These are phyloP conservation scores for Orthosia cruda DNA, from an alignment of 2,888 invertebrate species.

Conservation along the genomic window DNA sequence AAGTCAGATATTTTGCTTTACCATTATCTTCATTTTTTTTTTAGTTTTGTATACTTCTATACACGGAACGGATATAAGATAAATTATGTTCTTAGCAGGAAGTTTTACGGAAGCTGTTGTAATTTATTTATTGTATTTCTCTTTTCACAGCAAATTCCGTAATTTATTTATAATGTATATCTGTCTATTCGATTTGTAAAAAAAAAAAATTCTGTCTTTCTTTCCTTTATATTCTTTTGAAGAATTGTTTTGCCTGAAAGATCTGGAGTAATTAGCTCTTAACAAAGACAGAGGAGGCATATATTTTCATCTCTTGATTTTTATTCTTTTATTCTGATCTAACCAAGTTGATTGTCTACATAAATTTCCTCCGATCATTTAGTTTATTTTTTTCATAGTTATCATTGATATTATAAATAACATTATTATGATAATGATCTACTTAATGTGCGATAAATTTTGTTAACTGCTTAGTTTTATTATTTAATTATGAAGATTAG, in stretches of 20 bases:
- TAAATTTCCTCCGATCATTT: neutral
- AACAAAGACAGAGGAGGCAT: neutral
- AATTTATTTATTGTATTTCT: neutral
- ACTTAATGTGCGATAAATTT: conserved; percentile 54
- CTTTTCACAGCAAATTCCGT: neutral
- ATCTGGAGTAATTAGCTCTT: neutral
- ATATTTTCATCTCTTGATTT: neutral
- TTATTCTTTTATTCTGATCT: neutral
- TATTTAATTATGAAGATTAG: conserved; percentile 57
- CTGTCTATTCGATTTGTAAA: neutral
- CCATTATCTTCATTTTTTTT: neutral
- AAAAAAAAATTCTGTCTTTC: neutral
- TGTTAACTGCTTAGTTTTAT: conserved; percentile 45
- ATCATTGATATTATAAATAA: conserved; percentile 22
- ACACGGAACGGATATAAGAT: neutral
- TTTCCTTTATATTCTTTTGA: neutral
- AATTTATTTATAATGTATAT: neutral
- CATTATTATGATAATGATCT: conserved; percentile 39
- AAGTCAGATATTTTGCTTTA: neutral
- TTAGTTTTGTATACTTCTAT: neutral
- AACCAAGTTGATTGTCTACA: conserved; percentile 6
- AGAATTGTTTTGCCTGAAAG: neutral
- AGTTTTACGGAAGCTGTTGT: neutral
- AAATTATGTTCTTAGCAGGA: neutral
- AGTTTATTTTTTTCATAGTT: neutral